These are phyloP conservation scores for Tupaia tana DNA, from an alignment of 2,113 vertebrate species.

Conservation along the genomic window DNA sequence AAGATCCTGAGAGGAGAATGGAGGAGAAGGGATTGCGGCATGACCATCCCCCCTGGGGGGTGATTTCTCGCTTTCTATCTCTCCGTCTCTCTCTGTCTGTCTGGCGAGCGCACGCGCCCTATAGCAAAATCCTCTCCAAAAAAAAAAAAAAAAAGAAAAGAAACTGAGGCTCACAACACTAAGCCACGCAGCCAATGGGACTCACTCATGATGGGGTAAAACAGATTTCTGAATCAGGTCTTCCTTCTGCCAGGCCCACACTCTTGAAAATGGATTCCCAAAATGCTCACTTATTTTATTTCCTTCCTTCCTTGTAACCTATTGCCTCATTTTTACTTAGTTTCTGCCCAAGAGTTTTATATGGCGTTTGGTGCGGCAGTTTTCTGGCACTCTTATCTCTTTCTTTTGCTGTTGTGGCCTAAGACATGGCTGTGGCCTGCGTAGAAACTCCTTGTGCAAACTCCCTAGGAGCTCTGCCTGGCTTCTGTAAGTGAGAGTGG, in stretches of 20 bases:
- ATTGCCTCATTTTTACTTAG: conserved; percentile 12
- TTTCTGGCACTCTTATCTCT: background rate
- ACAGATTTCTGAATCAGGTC: background rate
- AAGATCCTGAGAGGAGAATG: too few species aligned
- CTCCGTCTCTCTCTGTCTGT: too few species aligned
- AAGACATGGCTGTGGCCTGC: background rate
- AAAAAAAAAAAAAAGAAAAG: too few species aligned
- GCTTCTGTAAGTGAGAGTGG: background rate
- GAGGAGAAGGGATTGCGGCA: too few species aligned
- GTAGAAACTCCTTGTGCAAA: background rate
- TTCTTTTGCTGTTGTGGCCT: background rate
- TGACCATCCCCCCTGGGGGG: too few species aligned
- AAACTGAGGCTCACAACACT: background rate
- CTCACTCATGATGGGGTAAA: background rate
- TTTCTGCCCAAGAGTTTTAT: background rate
- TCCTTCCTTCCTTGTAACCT: background rate
- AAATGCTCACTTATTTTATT: background rate
- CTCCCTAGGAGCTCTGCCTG: background rate
- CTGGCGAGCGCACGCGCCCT: too few species aligned
- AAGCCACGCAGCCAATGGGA: background rate
- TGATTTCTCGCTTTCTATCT: too few species aligned
- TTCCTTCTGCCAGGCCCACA: background rate
- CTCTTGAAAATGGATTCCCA: background rate
- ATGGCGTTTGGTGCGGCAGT: background rate
- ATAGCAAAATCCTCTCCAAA: too few species aligned